phyloP scores from a whole-genome alignment of 1,140 invertebrate genomes.

The Meloidogyne hapla region DNA sequence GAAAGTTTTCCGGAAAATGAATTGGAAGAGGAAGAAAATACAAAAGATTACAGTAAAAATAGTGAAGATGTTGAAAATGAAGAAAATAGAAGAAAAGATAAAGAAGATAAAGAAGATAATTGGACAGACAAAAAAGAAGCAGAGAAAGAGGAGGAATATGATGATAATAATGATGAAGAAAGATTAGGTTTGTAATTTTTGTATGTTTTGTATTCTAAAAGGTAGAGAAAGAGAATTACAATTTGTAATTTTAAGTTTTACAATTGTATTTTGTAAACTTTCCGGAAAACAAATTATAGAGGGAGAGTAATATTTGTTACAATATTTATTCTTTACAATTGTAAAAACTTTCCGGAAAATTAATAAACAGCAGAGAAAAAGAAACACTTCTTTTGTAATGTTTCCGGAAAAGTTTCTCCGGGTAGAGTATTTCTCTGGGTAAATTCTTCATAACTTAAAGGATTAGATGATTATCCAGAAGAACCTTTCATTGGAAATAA shows the following conservation, averaged over 20 bases:
- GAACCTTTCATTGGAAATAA: slow-evolving; percentile 6
- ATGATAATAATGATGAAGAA: neutral
- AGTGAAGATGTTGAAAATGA: neutral
- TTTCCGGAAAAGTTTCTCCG: neutral
- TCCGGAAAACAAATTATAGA: neutral
- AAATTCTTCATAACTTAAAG: neutral
- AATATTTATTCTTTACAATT: no score
- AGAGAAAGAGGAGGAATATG: neutral
- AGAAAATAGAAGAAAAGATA: neutral
- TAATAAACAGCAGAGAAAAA: no score
- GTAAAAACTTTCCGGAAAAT: no score
- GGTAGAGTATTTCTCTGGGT: neutral
- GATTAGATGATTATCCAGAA: neutral
- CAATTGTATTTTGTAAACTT: neutral
- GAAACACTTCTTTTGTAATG: no score
- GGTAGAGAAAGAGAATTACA: neutral
- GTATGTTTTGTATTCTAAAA: no score
- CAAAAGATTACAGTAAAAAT: neutral
- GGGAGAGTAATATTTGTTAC: no score
- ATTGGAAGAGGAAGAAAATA: neutral
- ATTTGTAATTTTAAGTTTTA: neutral
- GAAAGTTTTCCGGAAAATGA: neutral
- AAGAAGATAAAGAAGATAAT: neutral
- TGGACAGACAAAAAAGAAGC: neutral
- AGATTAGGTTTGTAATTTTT: slow-evolving; percentile 1